Percentiles rank a stretch among this genome's conserved stretches.
phyloP scores from a whole-genome alignment of 1,140 invertebrate species.

The Drosophila kepulauana region DNA sequence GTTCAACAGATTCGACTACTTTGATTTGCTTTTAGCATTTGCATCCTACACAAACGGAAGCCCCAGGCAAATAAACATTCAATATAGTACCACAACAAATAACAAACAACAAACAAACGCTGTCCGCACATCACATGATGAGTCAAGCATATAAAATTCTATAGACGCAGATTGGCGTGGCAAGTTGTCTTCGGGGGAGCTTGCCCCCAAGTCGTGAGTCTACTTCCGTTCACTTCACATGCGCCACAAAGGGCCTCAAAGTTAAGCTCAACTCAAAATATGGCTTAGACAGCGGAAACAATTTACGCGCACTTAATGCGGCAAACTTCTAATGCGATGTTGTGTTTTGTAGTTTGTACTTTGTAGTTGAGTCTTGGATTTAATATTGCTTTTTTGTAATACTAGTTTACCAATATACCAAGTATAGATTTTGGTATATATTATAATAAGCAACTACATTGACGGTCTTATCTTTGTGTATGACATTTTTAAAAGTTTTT shows the following conservation, averaged over 20 bases:
- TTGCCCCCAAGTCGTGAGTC: conserved; percentile 51
- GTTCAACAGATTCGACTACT: conserved; percentile 49
- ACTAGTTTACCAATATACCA: too few relatives aligned
- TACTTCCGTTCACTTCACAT: conserved; percentile 53
- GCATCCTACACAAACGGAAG: conserved; percentile 44
- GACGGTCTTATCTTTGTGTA: too few relatives aligned
- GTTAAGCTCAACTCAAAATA: conserved; percentile 19
- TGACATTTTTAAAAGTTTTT: too few relatives aligned
- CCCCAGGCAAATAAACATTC: conserved; percentile 31
- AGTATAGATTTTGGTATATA: too few relatives aligned
- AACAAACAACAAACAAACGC: conserved; percentile 17
- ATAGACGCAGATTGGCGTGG: conserved; percentile 47
- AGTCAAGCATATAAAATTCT: conserved; percentile 72
- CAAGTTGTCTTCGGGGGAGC: conserved; percentile 34
- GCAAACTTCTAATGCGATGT: neutral
- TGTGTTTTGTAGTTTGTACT: too few relatives aligned
- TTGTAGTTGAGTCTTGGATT: too few relatives aligned
- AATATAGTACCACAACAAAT: conserved; percentile 30
- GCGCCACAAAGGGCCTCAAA: neutral
- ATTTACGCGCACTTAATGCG: neutral
- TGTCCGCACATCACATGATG: conserved; percentile 43
- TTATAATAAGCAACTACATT: too few relatives aligned
- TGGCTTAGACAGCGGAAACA: conserved; percentile 9
- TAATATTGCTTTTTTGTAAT: too few relatives aligned
- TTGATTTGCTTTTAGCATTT: conserved; percentile 34